These are phyloP conservation scores for Eupithecia subumbrata DNA, from an alignment of 2,888 invertebrate genomes.

Conservation along the genomic window DNA sequence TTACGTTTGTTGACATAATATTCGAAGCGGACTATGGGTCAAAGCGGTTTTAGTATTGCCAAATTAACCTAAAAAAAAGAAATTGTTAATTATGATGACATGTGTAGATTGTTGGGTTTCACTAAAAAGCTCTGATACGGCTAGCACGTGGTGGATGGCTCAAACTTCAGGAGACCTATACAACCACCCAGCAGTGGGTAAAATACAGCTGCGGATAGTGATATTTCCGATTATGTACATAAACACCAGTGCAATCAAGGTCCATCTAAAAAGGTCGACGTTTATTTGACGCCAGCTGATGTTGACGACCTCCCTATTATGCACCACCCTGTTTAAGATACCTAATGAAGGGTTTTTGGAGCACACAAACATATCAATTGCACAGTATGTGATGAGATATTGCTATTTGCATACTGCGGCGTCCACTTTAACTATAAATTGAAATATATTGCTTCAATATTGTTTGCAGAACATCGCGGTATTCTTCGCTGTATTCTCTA, in stretches of 20 bases:
- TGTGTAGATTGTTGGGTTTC: too few species aligned
- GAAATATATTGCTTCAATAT: not conserved
- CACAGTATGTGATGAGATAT: not conserved
- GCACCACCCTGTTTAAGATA: not conserved
- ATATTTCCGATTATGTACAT: not conserved
- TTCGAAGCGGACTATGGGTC: not conserved
- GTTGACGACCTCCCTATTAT: not conserved
- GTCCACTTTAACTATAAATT: not conserved
- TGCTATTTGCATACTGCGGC: not conserved
- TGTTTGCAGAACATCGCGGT: not conserved
- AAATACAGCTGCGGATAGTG: not conserved
- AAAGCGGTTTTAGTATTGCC: too few species aligned
- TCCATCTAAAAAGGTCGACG: not conserved
- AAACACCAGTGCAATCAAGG: not conserved
- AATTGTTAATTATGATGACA: too few species aligned
- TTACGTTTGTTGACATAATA: not conserved
- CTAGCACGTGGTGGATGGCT: too few species aligned
- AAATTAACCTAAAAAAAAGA: too few species aligned
- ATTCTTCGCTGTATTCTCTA: not conserved
- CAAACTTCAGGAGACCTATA: too few species aligned
- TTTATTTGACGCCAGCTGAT: not conserved
- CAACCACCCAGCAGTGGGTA: not conserved
- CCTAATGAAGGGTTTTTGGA: conserved; percentile 14
- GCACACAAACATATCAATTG: not conserved
- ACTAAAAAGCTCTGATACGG: too few species aligned